A percentile compares a stretch with the other conserved stretches of the same genome.
These are phyloP conservation scores for Rhopalosiphum nymphaeae DNA, from an alignment of 2,888 invertebrate species.

Conservation along the genomic window DNA sequence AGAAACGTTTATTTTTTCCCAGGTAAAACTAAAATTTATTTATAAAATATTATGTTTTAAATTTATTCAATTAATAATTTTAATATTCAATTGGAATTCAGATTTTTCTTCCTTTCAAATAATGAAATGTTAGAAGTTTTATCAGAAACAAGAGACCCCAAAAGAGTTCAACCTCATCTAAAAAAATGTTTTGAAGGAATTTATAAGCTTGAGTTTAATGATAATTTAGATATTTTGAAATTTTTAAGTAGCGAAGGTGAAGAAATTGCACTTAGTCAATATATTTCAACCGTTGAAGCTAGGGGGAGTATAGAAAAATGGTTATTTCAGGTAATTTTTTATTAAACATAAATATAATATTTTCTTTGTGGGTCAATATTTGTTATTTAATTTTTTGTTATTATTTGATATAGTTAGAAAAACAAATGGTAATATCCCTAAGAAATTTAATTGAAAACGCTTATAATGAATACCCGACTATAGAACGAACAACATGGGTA, in stretches of 20 bases:
- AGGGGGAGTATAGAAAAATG: conserved; percentile 89
- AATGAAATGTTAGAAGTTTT: conserved; percentile 92
- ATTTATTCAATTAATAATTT: conserved; percentile 1
- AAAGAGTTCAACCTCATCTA: conserved; percentile 86
- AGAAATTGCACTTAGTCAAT: conserved; percentile 76
- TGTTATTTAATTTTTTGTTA: background rate
- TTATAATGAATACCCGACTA: conserved; percentile 70
- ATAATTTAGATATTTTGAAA: conserved; percentile 79
- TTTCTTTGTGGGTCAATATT: background rate
- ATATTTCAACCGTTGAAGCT: conserved; percentile 77
- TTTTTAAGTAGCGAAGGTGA: conserved; percentile 86
- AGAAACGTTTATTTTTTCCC: conserved; percentile 85
- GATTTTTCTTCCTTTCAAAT: conserved; percentile 92
- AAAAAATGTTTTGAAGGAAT: conserved; percentile 92
- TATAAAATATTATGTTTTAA: background rate
- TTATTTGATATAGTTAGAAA: conserved; percentile 77
- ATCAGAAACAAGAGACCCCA: conserved; percentile 89
- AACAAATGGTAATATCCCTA: conserved; percentile 78
- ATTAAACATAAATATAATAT: background rate
- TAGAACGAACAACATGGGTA: conserved; percentile 75
- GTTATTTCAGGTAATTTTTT: conserved; percentile 75
- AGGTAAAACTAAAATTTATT: conserved; percentile 70
- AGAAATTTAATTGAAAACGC: conserved; percentile 43
- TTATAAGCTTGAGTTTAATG: conserved; percentile 80
- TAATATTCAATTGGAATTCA: conserved; percentile 68